Evolutionary conservation across 1,140 invertebrate species (phyloP).

Genomic region (Oscheius sp.): DNA sequence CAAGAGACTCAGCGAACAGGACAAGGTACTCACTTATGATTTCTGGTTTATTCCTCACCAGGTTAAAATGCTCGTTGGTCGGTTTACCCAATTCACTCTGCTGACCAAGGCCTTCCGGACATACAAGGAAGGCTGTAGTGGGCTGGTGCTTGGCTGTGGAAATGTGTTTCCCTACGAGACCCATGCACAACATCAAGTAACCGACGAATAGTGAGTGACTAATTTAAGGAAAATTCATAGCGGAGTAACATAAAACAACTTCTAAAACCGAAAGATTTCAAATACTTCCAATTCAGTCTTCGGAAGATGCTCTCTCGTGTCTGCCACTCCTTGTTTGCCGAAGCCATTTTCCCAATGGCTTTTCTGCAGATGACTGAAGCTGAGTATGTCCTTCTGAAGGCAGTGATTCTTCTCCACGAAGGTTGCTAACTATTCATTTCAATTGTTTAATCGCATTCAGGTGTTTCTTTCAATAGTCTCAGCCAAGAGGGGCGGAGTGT

Average conservation of each 20-base stretch:
- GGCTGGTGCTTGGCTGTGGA: neutral
- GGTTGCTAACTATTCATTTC: neutral
- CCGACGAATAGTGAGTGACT: neutral
- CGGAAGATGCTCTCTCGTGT: neutral
- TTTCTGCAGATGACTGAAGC: neutral
- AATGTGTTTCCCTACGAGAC: conserved; percentile 2
- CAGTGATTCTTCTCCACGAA: neutral
- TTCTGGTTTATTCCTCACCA: neutral
- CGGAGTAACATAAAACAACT: too few relatives aligned
- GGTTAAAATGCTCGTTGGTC: neutral
- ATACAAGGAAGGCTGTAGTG: neutral
- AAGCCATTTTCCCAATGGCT: neutral
- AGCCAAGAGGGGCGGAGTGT: neutral
- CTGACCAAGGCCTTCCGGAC: neutral
- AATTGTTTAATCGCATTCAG: neutral
- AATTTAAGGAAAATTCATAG: too few relatives aligned
- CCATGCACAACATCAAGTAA: neutral
- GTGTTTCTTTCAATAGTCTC: neutral
- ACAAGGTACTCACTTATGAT: neutral
- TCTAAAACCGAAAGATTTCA: neutral
- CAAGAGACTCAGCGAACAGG: neutral
- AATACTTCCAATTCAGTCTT: neutral
- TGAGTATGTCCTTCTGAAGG: neutral
- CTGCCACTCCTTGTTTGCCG: neutral
- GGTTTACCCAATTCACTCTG: conserved; percentile 1